Evolutionary conservation across 2,888 invertebrate genomes (phyloP).

Genomic region (Macaria liturata): DNA sequence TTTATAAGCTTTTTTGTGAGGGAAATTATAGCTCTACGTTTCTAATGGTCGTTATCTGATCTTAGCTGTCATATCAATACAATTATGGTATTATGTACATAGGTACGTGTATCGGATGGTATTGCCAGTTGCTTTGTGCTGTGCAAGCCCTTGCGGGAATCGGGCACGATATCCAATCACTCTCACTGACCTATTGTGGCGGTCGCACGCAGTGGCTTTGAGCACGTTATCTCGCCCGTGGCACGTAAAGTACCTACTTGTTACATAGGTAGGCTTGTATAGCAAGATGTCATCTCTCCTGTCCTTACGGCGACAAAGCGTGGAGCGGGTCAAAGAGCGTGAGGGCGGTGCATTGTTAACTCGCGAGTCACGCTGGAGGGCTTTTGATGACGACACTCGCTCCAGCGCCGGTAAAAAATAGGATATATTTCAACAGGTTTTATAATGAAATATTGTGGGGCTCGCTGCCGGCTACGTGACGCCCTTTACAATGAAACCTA

Average conservation of each 20-base stretch:
- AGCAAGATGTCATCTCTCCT: slow-evolving; percentile 67
- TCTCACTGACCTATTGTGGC: slow-evolving; percentile 1
- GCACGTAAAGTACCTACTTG: background rate
- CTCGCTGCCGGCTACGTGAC: slow-evolving; percentile 24
- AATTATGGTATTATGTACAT: no score
- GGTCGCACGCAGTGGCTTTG: slow-evolving; percentile 7
- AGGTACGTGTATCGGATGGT: no score
- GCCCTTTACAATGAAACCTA: slow-evolving; percentile 21
- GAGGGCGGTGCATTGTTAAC: slow-evolving; percentile 75
- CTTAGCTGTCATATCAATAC: no score
- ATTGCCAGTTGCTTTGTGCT: no score
- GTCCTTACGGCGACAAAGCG: slow-evolving; percentile 71
- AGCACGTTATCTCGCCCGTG: slow-evolving; percentile 13
- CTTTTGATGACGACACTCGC: slow-evolving; percentile 72
- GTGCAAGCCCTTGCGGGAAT: background rate
- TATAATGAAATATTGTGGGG: slow-evolving; percentile 36
- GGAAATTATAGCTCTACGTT: no score
- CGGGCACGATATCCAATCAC: slow-evolving; percentile 1
- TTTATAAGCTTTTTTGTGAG: no score
- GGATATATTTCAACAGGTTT: slow-evolving; percentile 48
- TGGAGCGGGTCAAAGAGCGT: slow-evolving; percentile 75
- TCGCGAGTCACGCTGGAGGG: slow-evolving; percentile 72
- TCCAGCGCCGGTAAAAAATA: slow-evolving; percentile 45
- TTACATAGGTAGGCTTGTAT: slow-evolving; percentile 28
- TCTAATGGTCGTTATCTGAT: no score